Evolutionary conservation across 2,797 vertebrate genomes (phyloP).

Genomic region (Aulostomus chinensis): DNA sequence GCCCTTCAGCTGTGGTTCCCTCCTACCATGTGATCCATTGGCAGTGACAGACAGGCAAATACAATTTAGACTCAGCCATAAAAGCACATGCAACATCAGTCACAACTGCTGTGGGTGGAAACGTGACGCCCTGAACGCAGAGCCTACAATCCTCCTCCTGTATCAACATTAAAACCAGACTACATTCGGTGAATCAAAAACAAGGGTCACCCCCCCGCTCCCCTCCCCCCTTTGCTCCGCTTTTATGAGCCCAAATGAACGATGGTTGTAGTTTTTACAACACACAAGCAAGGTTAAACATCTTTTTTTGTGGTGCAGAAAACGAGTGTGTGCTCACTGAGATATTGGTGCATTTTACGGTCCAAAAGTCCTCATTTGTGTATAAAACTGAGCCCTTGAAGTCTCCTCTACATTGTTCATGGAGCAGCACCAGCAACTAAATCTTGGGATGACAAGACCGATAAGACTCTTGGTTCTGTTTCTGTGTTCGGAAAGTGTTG

Average conservation of each 20-base stretch:
- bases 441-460: slow-evolving; percentile 44
- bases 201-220: not conserved
- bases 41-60: slow-evolving; percentile 70
- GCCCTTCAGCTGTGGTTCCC: slow-evolving; percentile 51
- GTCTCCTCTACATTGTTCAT: slow-evolving; percentile 8
- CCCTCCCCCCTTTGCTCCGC: too few species aligned
- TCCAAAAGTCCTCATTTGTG: slow-evolving; percentile 24
- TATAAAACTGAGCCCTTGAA: slow-evolving; percentile 16
- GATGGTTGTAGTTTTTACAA: too few species aligned
- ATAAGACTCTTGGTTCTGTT: slow-evolving; percentile 33
- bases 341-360: slow-evolving; percentile 20
- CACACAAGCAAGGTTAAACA: too few species aligned
- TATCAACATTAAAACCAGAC: slow-evolving; percentile 21
- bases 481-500: slow-evolving; percentile 16
- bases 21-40: slow-evolving; percentile 55
- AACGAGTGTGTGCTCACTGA: not conserved
- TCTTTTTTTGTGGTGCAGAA: not conserved
- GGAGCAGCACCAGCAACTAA: slow-evolving; percentile 32
- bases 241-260: not conserved
- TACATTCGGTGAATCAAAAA: slow-evolving; percentile 12
- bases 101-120: slow-evolving; percentile 39
- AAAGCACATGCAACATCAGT: slow-evolving; percentile 56
- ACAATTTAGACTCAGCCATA: slow-evolving; percentile 67
- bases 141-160: slow-evolving; percentile 40
- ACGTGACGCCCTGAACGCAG: slow-evolving; percentile 42